Conservation (phyloP, 2,113 vertebrate genomes). For the Phyllostomus discolor region DNA sequence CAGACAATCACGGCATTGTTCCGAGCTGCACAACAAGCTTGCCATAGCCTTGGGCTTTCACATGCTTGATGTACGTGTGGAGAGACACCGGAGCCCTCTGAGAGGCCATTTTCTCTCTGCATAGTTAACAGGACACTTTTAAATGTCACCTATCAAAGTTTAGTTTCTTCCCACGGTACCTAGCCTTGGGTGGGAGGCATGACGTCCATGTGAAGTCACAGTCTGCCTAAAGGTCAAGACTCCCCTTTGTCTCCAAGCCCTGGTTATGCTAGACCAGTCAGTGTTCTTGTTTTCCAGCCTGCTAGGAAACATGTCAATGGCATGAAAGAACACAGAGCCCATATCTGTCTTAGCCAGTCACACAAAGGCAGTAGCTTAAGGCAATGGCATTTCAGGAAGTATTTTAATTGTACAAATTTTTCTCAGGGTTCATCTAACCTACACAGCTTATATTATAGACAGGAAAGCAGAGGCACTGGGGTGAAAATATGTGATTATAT, state of each 20-base stretch:
- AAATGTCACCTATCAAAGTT: constrained; percentile 58
- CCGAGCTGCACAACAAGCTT: constrained; percentile 26
- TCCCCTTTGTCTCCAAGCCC: not conserved
- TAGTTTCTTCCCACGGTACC: constrained; percentile 57
- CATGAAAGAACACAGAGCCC: constrained; percentile 49
- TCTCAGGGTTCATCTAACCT: not conserved
- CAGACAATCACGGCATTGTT: constrained; percentile 59
- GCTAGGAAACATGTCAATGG: constrained; percentile 11
- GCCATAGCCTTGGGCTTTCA: constrained; percentile 39
- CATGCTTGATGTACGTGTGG: not conserved
- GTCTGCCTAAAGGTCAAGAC: constrained; percentile 29
- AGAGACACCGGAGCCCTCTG: not conserved
- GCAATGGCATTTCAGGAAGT: constrained; percentile 27
- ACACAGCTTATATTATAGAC: not conserved
- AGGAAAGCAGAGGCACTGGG: not conserved
- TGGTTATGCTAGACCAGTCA: not conserved
- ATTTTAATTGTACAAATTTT: constrained; percentile 7
- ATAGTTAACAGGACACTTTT: constrained; percentile 41
- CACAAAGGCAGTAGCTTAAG: constrained; percentile 38
- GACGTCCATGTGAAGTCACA: constrained; percentile 47
- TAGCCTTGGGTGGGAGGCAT: constrained; percentile 45
- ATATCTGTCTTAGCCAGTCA: constrained; percentile 28
- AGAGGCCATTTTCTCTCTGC: constrained; percentile 37
- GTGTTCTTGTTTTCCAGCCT: constrained; percentile 24
- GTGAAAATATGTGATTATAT: not conserved